A percentile compares a stretch with the other conserved stretches of the same genome.
Evolutionary conservation across 64 coral and sea anemone species (phyloP).

Genomic region (Dendronephthya gigantea): DNA sequence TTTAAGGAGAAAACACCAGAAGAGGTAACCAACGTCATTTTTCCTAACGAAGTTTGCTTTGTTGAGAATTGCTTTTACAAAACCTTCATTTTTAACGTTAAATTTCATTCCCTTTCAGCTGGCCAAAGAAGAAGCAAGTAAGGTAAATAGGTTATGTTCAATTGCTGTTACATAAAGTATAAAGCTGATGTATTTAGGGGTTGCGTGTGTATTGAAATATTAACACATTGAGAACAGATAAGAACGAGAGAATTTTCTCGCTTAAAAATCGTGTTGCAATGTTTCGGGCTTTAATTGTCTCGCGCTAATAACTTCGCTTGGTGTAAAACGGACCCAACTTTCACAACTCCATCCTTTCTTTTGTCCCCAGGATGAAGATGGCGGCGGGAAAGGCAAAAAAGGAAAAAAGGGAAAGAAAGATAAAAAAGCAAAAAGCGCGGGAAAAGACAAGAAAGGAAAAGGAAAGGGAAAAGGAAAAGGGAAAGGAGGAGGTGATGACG

Average conservation of each 20-base stretch:
- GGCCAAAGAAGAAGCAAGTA: constrained; percentile 64
- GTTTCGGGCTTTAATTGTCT: too few species aligned
- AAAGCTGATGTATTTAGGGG: too few species aligned
- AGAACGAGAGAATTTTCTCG: too few species aligned
- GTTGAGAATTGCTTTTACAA: not conserved
- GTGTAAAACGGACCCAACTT: not conserved
- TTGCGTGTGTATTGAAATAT: too few species aligned
- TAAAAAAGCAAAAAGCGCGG: constrained; percentile 79
- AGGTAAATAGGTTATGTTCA: constrained; percentile 26
- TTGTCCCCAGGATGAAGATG: constrained; percentile 64
- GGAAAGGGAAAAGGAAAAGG: constrained; percentile 58
- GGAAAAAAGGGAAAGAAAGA: constrained; percentile 74
- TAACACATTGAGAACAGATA: too few species aligned
- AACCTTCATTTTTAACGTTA: not conserved
- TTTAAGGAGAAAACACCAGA: constrained; percentile 88
- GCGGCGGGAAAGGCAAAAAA: constrained; percentile 79
- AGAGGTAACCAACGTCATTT: too few species aligned
- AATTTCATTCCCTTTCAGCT: constrained; percentile 32
- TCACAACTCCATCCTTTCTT: not conserved
- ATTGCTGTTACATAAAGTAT: too few species aligned
- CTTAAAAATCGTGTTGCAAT: too few species aligned
- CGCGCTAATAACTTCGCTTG: too few species aligned
- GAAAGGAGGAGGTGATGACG: constrained; percentile 68
- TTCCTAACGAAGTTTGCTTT: not conserved
- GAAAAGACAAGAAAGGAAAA: constrained; percentile 62